These are phyloP conservation scores for Zapus hudsonius DNA, from an alignment of 2,113 vertebrate genomes.

Conservation along the genomic window DNA sequence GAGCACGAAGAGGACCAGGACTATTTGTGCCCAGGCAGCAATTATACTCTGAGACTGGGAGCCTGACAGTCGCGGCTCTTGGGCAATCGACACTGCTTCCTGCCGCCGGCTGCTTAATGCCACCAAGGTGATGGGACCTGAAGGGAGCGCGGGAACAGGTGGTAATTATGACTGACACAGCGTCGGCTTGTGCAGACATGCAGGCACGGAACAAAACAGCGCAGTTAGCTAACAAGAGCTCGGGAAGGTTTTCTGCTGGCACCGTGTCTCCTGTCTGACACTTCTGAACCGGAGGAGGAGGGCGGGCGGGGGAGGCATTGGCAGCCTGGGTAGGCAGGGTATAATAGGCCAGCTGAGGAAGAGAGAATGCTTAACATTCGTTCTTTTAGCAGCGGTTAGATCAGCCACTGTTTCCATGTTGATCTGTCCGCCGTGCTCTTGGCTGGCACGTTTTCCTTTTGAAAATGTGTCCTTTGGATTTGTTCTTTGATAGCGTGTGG, in stretches of 20 bases:
- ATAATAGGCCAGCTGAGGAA: conserved; percentile 81
- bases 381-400: conserved; percentile 79
- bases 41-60: conserved; percentile 83
- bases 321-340: conserved; percentile 75
- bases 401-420: conserved; percentile 79
- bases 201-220: conserved; percentile 82
- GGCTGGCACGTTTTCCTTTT: conserved; percentile 74
- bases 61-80: conserved; percentile 83
- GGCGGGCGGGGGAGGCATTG: conserved; percentile 65
- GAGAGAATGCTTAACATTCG: conserved; percentile 78
- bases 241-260: conserved; percentile 73
- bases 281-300: conserved; percentile 83
- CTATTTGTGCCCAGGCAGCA: conserved; percentile 81
- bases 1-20: conserved; percentile 36
- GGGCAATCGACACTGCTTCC: conserved; percentile 82
- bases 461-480: conserved; percentile 70
- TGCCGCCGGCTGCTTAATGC: conserved; percentile 85
- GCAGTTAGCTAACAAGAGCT: conserved; percentile 86
- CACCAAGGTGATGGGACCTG: conserved; percentile 86
- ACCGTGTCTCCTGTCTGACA: conserved; percentile 84
- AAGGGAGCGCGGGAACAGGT: conserved; percentile 86
- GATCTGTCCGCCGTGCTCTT: conserved; percentile 78
- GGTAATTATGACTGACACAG: conserved; percentile 89
- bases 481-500: conserved; percentile 40
- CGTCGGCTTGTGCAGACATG: conserved; percentile 85